These are phyloP conservation scores for Nomada goodeniana DNA, from an alignment of 2,888 invertebrate species.

Conservation along the genomic window DNA sequence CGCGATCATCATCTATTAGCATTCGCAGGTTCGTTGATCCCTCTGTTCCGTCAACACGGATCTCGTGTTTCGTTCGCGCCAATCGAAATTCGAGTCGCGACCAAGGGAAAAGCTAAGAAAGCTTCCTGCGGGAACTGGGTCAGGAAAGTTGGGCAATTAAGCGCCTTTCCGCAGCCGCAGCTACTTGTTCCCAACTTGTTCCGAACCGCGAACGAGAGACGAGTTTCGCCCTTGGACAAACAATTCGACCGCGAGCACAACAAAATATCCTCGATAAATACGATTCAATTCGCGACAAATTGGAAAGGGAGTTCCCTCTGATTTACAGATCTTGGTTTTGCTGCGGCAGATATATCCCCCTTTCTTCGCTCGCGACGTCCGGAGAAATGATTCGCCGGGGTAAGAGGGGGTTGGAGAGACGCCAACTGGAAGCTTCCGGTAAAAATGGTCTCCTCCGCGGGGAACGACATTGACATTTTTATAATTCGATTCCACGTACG, in stretches of 20 bases:
- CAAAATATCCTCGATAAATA: slow-evolving; percentile 11
- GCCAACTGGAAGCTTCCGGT: slow-evolving; percentile 31
- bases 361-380: slow-evolving; percentile 8
- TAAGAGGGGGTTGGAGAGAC: slow-evolving; percentile 24
- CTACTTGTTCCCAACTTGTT: slow-evolving; percentile 45
- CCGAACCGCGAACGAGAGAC: slow-evolving; percentile 5
- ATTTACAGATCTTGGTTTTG: not conserved
- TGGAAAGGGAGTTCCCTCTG: not conserved
- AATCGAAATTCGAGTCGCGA: slow-evolving; percentile 10
- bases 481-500: slow-evolving; percentile 30
- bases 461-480: slow-evolving; percentile 35
- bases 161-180: slow-evolving; percentile 45
- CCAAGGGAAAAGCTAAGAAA: slow-evolving; percentile 1
- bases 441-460: slow-evolving; percentile 12
- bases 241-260: not conserved
- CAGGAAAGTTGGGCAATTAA: slow-evolving; percentile 68
- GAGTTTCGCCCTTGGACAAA: slow-evolving; percentile 22
- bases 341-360: no score
- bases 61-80: not conserved
- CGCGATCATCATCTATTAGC: slow-evolving; percentile 34
- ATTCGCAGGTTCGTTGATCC: not conserved
- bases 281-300: not conserved
- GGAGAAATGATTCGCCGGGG: slow-evolving; percentile 6
- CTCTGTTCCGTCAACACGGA: not conserved
- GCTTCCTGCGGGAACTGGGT: slow-evolving; percentile 27